phyloP scores from a whole-genome alignment of 2,888 invertebrate genomes.

The Colostygia pectinataria region DNA sequence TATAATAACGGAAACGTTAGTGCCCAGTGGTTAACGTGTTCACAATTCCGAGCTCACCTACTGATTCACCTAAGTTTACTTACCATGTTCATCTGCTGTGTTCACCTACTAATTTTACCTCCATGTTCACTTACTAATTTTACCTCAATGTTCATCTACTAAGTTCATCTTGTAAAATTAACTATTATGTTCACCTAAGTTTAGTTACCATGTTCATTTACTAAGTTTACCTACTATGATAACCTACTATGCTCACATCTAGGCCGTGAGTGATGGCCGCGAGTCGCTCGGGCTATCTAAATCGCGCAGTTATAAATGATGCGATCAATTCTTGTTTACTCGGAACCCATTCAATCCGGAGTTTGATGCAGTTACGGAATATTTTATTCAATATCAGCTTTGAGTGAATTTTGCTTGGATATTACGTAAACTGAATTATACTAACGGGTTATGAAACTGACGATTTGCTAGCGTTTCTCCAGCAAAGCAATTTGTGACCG shows the following conservation, averaged over 20 bases:
- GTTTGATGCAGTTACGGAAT: constrained; percentile 24
- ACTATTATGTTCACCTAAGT: too few relatives aligned
- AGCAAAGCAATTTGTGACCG: too few relatives aligned
- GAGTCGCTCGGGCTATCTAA: constrained; percentile 59
- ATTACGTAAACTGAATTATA: too few relatives aligned
- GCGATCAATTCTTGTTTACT: constrained; percentile 73
- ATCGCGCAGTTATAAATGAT: constrained; percentile 72
- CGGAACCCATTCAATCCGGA: constrained; percentile 46
- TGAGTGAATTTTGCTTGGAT: not conserved
- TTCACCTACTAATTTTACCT: constrained; percentile 3
- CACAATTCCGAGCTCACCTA: too few relatives aligned
- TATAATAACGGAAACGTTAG: too few relatives aligned
- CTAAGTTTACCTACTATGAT: constrained; percentile 6
- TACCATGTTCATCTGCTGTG: not conserved
- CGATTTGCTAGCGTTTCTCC: too few relatives aligned
- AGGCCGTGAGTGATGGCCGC: constrained; percentile 47
- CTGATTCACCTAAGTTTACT: too few relatives aligned
- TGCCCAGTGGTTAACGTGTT: too few relatives aligned
- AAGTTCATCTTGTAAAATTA: too few relatives aligned
- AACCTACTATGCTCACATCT: constrained; percentile 4
- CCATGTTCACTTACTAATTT: constrained; percentile 3
- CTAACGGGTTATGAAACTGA: too few relatives aligned
- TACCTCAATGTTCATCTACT: constrained; percentile 1
- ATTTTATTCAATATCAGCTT: constrained; percentile 7
- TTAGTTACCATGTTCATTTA: too few relatives aligned